A percentile compares a stretch with the other conserved stretches of the same genome.
These are phyloP conservation scores for Lasioglossum oenotherae DNA, from an alignment of 2,888 invertebrate species.

Conservation along the genomic window DNA sequence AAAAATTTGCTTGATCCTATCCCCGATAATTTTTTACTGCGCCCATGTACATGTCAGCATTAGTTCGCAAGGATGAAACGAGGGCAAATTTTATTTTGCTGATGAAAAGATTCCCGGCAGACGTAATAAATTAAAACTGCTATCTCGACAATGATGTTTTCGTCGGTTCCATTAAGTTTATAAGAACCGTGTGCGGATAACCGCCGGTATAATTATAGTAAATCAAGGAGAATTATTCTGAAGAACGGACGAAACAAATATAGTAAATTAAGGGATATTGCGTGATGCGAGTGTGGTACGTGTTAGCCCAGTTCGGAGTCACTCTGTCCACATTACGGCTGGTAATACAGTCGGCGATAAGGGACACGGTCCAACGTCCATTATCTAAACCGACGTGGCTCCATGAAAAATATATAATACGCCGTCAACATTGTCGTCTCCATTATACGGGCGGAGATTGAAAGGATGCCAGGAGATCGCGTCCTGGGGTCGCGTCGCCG, in stretches of 20 bases:
- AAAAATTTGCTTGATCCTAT: background rate
- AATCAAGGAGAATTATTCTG: background rate
- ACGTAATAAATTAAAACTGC: background rate
- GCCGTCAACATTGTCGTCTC: conserved; percentile 41
- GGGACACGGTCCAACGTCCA: conserved; percentile 16
- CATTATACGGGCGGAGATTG: conserved; percentile 45
- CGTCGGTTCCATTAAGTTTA: background rate
- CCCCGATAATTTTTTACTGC: background rate
- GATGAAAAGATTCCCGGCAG: background rate
- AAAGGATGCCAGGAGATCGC: conserved; percentile 52
- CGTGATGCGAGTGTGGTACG: background rate
- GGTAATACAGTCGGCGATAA: conserved; percentile 42
- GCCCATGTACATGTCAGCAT: background rate
- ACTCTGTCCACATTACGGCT: background rate
- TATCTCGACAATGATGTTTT: background rate
- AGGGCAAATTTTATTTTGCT: background rate
- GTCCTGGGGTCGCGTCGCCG: conserved; percentile 13
- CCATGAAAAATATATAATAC: conserved; percentile 43
- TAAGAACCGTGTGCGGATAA: background rate
- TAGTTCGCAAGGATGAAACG: background rate
- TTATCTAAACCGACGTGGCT: conserved; percentile 38
- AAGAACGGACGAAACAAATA: background rate
- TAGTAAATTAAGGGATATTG: background rate
- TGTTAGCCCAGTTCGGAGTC: background rate
- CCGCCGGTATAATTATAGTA: background rate